Evolutionary conservation across 2,888 invertebrate species (phyloP).

Genomic region (Nectonema munidae): DNA sequence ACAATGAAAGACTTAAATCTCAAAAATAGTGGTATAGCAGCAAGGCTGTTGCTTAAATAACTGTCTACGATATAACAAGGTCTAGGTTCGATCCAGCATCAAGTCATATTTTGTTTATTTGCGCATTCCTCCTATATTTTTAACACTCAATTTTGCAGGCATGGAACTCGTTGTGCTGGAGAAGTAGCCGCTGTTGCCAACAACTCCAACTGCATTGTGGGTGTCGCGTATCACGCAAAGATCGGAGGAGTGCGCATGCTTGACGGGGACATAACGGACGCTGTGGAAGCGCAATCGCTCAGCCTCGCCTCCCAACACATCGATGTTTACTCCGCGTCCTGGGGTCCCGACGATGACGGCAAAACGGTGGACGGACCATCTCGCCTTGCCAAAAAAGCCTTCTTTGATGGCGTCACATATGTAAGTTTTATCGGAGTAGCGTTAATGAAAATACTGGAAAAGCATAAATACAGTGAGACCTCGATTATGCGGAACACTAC

Average conservation of each 20-base stretch:
- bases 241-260: conserved; percentile 88
- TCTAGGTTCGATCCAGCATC: neutral
- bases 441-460: too few relatives aligned
- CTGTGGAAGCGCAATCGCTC: conserved; percentile 66
- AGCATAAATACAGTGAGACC: too few relatives aligned
- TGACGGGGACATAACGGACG: conserved; percentile 90
- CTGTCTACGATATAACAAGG: neutral
- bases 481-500: too few relatives aligned
- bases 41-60: conserved; percentile 7
- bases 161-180: conserved; percentile 59
- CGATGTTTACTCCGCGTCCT: conserved; percentile 79
- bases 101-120: neutral
- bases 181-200: conserved; percentile 89
- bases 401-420: conserved; percentile 70
- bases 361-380: conserved; percentile 91
- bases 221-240: conserved; percentile 68
- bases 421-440: conserved; percentile 27
- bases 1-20: too few relatives aligned
- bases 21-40: too few relatives aligned
- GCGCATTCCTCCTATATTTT: neutral
- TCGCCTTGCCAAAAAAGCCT: conserved; percentile 62
- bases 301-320: conserved; percentile 78
- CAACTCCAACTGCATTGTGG: conserved; percentile 68
- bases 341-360: conserved; percentile 94
- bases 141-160: conserved; percentile 24